Evolutionary conservation across 92 coral and sea anemone species (phyloP).

Genomic region (Umimayanthus kanabou): DNA sequence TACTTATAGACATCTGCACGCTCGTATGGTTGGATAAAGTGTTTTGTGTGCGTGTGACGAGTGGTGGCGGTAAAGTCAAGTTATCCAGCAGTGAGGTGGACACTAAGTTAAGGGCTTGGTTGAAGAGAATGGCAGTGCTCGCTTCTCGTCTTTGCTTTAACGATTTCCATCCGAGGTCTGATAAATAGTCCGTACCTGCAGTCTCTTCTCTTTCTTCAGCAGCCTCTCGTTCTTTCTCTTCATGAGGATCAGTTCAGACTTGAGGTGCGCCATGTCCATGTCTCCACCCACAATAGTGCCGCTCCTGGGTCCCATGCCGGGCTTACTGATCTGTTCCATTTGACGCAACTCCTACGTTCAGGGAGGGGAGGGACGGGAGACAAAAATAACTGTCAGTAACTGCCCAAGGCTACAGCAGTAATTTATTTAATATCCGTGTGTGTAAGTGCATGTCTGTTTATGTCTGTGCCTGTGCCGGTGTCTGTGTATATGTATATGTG

Average conservation of each 20-base stretch:
- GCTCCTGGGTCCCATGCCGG: constrained; percentile 79
- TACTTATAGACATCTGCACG: too few species aligned
- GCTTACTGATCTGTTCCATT: constrained; percentile 86
- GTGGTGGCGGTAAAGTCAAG: too few species aligned
- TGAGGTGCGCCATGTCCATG: constrained; percentile 66
- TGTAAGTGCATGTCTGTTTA: not conserved
- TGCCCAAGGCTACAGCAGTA: not conserved
- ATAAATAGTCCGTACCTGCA: constrained; percentile 65
- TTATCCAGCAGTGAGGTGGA: too few species aligned
- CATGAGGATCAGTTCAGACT: constrained; percentile 82
- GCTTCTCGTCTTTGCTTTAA: too few species aligned
- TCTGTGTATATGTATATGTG: not conserved
- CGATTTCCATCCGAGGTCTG: too few species aligned
- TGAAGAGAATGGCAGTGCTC: too few species aligned
- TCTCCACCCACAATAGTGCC: constrained; percentile 72
- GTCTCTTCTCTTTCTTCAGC: constrained; percentile 88
- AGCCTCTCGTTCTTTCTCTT: constrained; percentile 83
- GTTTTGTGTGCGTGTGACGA: too few species aligned
- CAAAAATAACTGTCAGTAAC: not conserved
- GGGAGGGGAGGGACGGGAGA: not conserved
- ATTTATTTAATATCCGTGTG: not conserved
- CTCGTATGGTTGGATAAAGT: too few species aligned
- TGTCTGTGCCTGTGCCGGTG: not conserved
- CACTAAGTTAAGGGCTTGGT: too few species aligned
- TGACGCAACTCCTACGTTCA: constrained; percentile 86